A percentile compares a stretch with the other conserved stretches of the same genome.
These are phyloP conservation scores for Musca domestica DNA, from an alignment of 1,140 invertebrate species.

Conservation along the genomic window DNA sequence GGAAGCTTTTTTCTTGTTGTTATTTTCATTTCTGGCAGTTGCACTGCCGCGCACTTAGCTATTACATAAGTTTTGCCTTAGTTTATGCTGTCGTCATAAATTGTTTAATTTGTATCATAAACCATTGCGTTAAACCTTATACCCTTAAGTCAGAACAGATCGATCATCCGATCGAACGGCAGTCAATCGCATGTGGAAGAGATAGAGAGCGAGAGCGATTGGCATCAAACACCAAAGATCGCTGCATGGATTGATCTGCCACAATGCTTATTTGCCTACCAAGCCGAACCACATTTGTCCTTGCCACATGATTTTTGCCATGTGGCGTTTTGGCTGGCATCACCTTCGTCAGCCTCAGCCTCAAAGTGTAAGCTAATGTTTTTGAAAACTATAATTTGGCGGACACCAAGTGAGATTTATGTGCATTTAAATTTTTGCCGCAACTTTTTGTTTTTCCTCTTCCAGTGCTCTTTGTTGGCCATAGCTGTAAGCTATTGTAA, in stretches of 20 bases:
- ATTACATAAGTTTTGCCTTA: conserved; percentile 15
- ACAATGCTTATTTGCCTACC: too few relatives aligned
- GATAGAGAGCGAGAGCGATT: background rate
- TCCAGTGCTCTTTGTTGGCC: too few relatives aligned
- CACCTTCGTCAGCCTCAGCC: background rate
- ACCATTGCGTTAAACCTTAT: conserved; percentile 55
- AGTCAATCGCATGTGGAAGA: conserved; percentile 2
- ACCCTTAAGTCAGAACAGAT: conserved; percentile 53
- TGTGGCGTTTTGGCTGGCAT: too few relatives aligned
- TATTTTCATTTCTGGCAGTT: too few relatives aligned
- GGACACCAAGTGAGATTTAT: conserved; percentile 55
- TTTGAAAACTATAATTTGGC: conserved; percentile 53
- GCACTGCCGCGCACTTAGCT: too few relatives aligned
- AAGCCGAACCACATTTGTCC: too few relatives aligned
- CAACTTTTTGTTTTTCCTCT: too few relatives aligned
- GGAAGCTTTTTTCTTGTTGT: too few relatives aligned
- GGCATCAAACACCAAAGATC: conserved; percentile 11
- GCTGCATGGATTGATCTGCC: background rate
- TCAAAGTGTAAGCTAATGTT: conserved; percentile 39
- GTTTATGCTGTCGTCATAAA: conserved; percentile 42
- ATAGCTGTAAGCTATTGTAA: background rate
- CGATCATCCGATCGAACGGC: conserved; percentile 37
- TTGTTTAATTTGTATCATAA: conserved; percentile 56
- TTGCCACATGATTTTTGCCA: background rate
- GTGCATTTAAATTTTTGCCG: conserved; percentile 44